phyloP scores from a whole-genome alignment of 2,113 vertebrate genomes.

The Dromaius novaehollandiae region DNA sequence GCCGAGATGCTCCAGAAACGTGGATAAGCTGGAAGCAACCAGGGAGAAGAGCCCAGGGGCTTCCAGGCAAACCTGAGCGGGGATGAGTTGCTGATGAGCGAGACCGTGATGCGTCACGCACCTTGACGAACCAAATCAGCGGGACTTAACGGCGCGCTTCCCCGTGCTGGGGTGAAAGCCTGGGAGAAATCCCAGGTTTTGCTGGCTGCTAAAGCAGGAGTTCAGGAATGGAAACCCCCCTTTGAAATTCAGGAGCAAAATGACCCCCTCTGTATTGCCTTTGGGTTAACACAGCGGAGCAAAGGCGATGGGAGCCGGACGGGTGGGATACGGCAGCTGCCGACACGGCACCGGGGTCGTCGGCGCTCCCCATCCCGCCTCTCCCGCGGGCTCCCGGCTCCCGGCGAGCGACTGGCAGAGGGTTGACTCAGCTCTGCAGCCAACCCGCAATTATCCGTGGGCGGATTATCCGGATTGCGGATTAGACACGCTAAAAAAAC shows the following conservation, averaged over 20 bases:
- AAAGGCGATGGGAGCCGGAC: background rate
- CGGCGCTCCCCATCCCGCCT: too few relatives aligned
- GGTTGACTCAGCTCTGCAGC: background rate
- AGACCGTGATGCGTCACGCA: rapidly evolving
- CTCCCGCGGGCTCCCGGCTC: background rate
- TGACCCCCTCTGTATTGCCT: rapidly evolving
- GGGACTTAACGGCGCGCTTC: too few relatives aligned
- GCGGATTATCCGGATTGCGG: conserved; percentile 43
- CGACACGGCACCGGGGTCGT: too few relatives aligned
- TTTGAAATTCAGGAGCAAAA: too few relatives aligned
- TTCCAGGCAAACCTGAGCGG: background rate
- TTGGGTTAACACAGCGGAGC: rapidly evolving
- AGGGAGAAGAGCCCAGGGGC: background rate
- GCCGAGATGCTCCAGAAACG: rapidly evolving
- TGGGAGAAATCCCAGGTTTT: background rate
- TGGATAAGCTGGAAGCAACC: background rate
- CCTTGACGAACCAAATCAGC: rapidly evolving
- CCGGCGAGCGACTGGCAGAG: background rate
- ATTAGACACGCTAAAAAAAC: background rate
- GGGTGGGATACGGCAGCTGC: too few relatives aligned
- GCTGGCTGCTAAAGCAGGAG: too few relatives aligned
- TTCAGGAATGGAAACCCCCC: too few relatives aligned
- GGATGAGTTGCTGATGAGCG: rapidly evolving
- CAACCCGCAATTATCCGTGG: conserved; percentile 62
- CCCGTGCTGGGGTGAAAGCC: rapidly evolving